Evolutionary conservation across 2,888 invertebrate species (phyloP), one percentile per base, ranked within the genome.

Genomic region (Diabrotica balteata): DNA sequence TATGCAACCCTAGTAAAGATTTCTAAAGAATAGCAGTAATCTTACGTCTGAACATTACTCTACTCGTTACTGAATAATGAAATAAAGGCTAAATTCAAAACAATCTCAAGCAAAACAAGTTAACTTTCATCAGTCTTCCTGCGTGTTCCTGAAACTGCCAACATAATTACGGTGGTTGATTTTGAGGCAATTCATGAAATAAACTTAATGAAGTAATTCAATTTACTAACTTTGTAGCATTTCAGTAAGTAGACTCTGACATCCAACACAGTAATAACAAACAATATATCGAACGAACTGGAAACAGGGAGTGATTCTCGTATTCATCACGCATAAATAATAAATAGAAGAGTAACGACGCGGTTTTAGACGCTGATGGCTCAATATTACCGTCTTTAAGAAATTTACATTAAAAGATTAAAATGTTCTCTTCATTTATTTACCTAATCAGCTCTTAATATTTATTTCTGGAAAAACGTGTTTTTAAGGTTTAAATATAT

Each of bases 141-240:
- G 50, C 59, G 59, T 59, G 51, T 43, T 60, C 7, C 44, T 44
- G 51, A 60, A 60, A 44, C 45, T 54, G 42, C 61, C 53, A 53
- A 61, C 54, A 45, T 61, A 53, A 61, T 61, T 53, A 61, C 45
- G 11, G 47, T 43, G 63, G 57, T 44, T 58, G 63, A 57, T 58
- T 63, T 57, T 63, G 45, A 57, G 51, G 63, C 63, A 57, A 58
- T 63, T 51, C 54, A 51, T 63, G 63, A 63, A 57, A 63, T 45
- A 50, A 51, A 63, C 63, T 63, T 58, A 50, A 63, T 57, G 54
- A 55, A 57, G 57, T 63, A 57, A 63, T 57, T 63, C 45, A 63
- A 58, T 63, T 63, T 58, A 45, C 50, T 58, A 50, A 50, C 63
- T 63, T 63, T 49, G 50, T 45, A 63, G 50, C 63, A 58, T 57